Evolutionary conservation across 2,888 invertebrate species (phyloP), one percentile per base, ranked within the genome.

Genomic region (Caenorhabditis sp.): DNA sequence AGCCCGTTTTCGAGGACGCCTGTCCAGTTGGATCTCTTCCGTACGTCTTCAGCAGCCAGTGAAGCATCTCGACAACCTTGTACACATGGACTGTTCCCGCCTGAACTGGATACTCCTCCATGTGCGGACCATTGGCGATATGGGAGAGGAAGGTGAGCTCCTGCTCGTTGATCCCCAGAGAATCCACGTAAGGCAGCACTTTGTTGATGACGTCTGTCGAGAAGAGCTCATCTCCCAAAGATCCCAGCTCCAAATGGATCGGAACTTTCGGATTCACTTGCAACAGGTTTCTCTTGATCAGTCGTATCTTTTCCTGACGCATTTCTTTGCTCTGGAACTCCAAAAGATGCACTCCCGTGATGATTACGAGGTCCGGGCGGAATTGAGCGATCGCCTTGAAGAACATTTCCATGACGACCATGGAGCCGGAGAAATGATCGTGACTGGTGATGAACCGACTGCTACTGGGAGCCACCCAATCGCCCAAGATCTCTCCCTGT

Each of bases 81-180:
- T 90, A 87, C 15, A 90, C 89, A 77, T 90, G 89, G 80, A 83
- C 89, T 83, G 85, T 89, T 86, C 78, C 89, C 81, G 79, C 85
- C 45, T 82, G 77, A 22, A 82, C 82, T 8, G 84, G 87, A 76
- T 81, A 89, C 46, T 81, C 87, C 59, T 89, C 85, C 79, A 78
- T 82, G 73, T 90, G 90, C 5, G 90, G 90, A 0, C 90, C 90
- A 20, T 84, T 87, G 3, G 85, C 88, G 7, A 89, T 89, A 59
- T 89, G 84, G 8, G 90, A 88, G 13, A 90, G 74, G 76, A 90
- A 90, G 0, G 89, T 83, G 35, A 91, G 79, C 78, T 91, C 90
- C 73, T 91, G 90, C 78, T 91, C 91, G 84, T 90, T 91, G 26
- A 91, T 86, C 11, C 90, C 90, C 37, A 91, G 79, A 5, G 90